A percentile compares a stretch with the other conserved stretches of the same genome.
Conservation (phyloP, 2,888 invertebrate genomes). For the Campaea margaritaria region DNA sequence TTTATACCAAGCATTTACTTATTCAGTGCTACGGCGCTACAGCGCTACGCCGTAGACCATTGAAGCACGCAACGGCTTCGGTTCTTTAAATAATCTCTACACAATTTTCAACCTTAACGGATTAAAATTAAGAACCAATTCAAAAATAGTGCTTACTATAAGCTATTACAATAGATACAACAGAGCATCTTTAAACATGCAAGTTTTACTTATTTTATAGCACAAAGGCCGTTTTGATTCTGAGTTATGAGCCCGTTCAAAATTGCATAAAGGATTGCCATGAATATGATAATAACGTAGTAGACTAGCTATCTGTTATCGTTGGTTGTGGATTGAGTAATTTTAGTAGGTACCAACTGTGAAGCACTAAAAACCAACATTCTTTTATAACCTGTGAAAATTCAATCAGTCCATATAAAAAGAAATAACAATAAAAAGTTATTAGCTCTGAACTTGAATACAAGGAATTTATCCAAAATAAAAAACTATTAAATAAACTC, state of each 20-base stretch:
- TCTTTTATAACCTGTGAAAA: too few relatives aligned
- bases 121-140: constrained; percentile 33
- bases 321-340: constrained; percentile 45
- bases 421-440: too few relatives aligned
- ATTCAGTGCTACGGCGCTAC: constrained; percentile 78
- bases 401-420: too few relatives aligned
- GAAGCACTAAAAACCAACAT: not conserved
- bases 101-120: constrained; percentile 44
- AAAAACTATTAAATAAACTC: too few relatives aligned
- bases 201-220: constrained; percentile 67
- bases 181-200: constrained; percentile 67
- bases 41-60: constrained; percentile 54
- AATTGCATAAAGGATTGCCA: constrained; percentile 55
- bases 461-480: too few relatives aligned
- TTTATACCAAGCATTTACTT: constrained; percentile 83
- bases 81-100: constrained; percentile 50
- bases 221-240: constrained; percentile 57
- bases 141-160: constrained; percentile 51
- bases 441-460: too few relatives aligned
- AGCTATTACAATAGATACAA: constrained; percentile 60
- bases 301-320: constrained; percentile 34
- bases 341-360: constrained; percentile 25
- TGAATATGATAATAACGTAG: constrained; percentile 62
- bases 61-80: constrained; percentile 66
- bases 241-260: constrained; percentile 59